These are phyloP conservation scores for Pteropus alecto DNA, from an alignment of 2,113 vertebrate species.

Conservation along the genomic window DNA sequence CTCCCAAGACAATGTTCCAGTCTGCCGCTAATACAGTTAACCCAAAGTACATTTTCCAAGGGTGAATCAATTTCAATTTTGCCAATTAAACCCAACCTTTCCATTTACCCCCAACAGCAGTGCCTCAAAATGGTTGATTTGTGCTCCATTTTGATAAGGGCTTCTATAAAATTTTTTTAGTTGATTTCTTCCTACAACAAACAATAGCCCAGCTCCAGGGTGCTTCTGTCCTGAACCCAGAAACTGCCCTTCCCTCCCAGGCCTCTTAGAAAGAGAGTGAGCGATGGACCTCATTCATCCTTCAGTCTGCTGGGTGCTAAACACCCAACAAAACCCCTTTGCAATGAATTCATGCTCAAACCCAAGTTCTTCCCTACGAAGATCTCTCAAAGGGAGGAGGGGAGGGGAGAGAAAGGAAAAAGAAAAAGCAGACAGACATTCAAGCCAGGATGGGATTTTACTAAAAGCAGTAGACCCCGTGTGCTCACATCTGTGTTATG, in stretches of 20 bases:
- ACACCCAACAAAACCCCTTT: neutral
- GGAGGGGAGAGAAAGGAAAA: neutral
- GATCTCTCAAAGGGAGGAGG: neutral
- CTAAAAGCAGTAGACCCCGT: neutral
- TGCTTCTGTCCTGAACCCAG: neutral
- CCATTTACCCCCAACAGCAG: neutral
- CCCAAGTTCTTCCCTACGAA: neutral
- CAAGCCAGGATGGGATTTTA: neutral
- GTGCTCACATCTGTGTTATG: neutral
- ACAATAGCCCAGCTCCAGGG: neutral
- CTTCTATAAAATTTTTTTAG: neutral
- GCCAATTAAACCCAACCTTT: neutral
- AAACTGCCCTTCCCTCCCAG: neutral
- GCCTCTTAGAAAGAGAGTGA: neutral
- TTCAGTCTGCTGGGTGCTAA: neutral
- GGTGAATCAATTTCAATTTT: slow-evolving; percentile 35
- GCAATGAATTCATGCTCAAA: neutral
- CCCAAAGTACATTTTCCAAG: slow-evolving; percentile 10
- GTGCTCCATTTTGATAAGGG: neutral
- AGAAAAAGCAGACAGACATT: neutral
- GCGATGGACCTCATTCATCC: neutral
- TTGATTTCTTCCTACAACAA: neutral
- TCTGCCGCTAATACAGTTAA: neutral
- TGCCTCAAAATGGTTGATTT: slow-evolving; percentile 18
- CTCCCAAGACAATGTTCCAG: neutral